These are phyloP conservation scores for Lycaon pictus DNA, from an alignment of 2,113 vertebrate species.

Conservation along the genomic window DNA sequence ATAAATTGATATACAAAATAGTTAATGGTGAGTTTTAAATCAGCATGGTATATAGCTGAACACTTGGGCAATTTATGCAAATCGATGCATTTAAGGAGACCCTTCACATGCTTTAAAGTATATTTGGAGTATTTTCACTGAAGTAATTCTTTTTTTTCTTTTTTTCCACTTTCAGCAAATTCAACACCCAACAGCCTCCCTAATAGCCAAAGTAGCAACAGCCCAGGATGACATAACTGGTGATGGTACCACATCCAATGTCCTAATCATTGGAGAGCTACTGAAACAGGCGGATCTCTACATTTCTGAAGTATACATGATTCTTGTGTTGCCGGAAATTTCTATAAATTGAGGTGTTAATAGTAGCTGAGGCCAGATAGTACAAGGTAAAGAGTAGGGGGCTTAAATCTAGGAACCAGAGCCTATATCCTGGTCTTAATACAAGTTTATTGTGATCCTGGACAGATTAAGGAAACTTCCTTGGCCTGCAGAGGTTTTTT, in stretches of 20 bases:
- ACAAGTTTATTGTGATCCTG: not conserved
- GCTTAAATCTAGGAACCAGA: not conserved
- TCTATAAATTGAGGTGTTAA: not conserved
- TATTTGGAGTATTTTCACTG: slow-evolving; percentile 16
- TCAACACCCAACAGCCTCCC: slow-evolving; percentile 98
- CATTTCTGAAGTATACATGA: slow-evolving; percentile 93
- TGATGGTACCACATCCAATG: slow-evolving; percentile 98
- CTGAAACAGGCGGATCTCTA: slow-evolving; percentile 98
- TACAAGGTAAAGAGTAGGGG: not conserved
- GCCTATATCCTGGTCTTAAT: not conserved
- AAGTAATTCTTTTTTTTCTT: not conserved
- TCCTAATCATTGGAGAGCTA: slow-evolving; percentile 98
- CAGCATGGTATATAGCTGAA: not conserved
- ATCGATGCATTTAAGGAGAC: not conserved
- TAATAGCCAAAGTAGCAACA: slow-evolving; percentile 98
- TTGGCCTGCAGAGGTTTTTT: not conserved
- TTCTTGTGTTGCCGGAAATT: not conserved
- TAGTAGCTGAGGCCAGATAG: not conserved
- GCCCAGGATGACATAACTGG: slow-evolving; percentile 99
- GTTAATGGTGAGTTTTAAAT: not conserved
- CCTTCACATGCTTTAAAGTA: not conserved
- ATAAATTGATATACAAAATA: not conserved
- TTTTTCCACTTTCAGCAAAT: slow-evolving; percentile 92
- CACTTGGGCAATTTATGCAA: not conserved
- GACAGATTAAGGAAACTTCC: not conserved